phyloP scores from a whole-genome alignment of 2,113 vertebrate genomes.

The Limanda limanda region DNA sequence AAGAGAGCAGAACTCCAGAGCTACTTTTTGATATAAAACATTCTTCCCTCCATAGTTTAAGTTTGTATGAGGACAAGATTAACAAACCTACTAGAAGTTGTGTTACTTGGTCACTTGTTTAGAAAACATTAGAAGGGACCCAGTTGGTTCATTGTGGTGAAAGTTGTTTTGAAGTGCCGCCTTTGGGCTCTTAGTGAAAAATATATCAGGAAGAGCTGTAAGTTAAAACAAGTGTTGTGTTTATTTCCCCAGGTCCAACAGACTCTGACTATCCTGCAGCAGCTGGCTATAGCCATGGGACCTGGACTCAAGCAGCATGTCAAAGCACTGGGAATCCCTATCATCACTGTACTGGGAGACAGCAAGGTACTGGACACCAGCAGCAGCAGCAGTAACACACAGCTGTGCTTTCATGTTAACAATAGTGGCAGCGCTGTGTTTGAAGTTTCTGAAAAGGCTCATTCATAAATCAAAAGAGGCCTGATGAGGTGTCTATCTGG shows the following conservation, averaged over 20 bases:
- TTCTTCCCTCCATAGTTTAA: too few species aligned
- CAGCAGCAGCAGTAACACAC: neutral
- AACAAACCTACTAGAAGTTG: too few species aligned
- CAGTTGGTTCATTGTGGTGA: too few species aligned
- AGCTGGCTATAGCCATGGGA: constrained; percentile 92
- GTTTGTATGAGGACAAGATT: too few species aligned
- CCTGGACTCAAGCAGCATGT: constrained; percentile 93
- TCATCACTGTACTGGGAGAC: constrained; percentile 95
- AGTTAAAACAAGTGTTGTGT: neutral
- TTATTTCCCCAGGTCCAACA: constrained; percentile 89
- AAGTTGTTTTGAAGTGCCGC: too few species aligned
- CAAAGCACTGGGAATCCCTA: constrained; percentile 90
- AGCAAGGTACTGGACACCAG: constrained; percentile 88
- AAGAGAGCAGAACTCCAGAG: neutral
- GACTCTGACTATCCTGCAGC: constrained; percentile 92
- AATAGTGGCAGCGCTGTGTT: neutral
- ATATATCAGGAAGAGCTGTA: too few species aligned
- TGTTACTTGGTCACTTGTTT: too few species aligned
- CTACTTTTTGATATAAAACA: neutral
- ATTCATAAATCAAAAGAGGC: too few species aligned
- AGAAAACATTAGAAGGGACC: too few species aligned
- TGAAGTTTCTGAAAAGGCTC: neutral
- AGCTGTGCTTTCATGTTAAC: too few species aligned
- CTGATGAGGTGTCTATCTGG: too few species aligned
- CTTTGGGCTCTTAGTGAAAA: too few species aligned